phyloP scores from a whole-genome alignment of 2,797 vertebrate genomes.

The Diglossa cyanea region DNA sequence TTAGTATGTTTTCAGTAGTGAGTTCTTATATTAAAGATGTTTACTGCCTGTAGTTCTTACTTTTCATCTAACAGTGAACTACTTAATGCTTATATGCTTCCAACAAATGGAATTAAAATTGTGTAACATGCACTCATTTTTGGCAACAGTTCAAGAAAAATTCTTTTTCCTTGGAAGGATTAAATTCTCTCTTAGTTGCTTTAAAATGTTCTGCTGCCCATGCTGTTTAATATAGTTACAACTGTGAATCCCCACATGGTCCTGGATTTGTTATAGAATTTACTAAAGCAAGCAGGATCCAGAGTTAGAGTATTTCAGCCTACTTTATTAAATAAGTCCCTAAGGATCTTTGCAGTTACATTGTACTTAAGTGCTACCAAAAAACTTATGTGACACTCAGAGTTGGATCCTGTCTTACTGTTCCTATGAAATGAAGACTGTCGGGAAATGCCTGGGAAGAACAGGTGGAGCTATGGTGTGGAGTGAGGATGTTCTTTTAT shows the following conservation, averaged over 20 bases:
- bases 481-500: background rate
- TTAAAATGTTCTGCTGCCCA: background rate
- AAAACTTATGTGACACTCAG: background rate
- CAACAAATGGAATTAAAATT: conserved; percentile 13
- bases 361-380: background rate
- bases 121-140: background rate
- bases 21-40: background rate
- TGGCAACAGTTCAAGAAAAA: conserved; percentile 18
- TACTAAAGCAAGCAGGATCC: background rate
- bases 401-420: background rate
- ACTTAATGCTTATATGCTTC: background rate
- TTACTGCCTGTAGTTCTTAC: background rate
- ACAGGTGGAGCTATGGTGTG: background rate
- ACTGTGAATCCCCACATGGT: background rate
- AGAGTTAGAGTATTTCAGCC: conserved; percentile 1
- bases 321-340: background rate
- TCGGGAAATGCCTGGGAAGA: background rate
- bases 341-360: background rate
- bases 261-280: background rate
- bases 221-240: background rate
- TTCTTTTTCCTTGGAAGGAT: background rate
- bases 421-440: background rate
- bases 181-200: background rate
- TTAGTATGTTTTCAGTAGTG: background rate
- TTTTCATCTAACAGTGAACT: background rate